Evolutionary conservation across 2,797 vertebrate species (phyloP).

Genomic region (Eutrigla gurnardus): DNA sequence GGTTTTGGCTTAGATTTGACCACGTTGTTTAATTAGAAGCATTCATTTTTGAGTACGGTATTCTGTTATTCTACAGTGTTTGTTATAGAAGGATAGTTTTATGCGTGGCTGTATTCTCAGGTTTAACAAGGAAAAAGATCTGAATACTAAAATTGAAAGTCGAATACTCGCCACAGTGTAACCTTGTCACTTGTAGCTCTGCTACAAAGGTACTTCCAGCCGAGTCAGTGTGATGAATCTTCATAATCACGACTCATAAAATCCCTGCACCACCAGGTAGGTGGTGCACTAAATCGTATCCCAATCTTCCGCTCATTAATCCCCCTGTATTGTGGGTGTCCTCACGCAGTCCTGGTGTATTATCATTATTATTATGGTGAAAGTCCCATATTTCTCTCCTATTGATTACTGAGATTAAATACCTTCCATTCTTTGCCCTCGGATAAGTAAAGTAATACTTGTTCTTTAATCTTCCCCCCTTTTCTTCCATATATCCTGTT

Average conservation of each 20-base stretch:
- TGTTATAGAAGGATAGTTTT: too few species aligned
- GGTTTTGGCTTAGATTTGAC: too few species aligned
- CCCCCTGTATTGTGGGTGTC: conserved; percentile 40
- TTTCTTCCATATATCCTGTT: conserved; percentile 4
- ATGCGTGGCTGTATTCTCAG: too few species aligned
- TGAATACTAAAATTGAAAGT: not conserved
- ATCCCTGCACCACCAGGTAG: conserved; percentile 21
- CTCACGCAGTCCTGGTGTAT: conserved; percentile 41
- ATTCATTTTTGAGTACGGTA: too few species aligned
- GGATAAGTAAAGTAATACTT: conserved; percentile 64
- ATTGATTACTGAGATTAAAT: conserved; percentile 65
- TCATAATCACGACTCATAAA: conserved; percentile 52
- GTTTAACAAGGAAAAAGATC: too few species aligned
- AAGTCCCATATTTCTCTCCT: conserved; percentile 66
- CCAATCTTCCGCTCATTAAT: conserved; percentile 67
- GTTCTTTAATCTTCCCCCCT: conserved; percentile 36
- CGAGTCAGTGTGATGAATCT: conserved; percentile 46
- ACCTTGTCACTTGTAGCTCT: conserved; percentile 40
- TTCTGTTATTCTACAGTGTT: too few species aligned
- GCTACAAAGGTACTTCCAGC: conserved; percentile 20
- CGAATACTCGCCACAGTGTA: not conserved
- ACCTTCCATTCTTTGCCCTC: conserved; percentile 54
- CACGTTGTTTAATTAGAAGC: too few species aligned
- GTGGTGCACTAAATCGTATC: conserved; percentile 27
- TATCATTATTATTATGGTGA: conserved; percentile 57